phyloP scores from a whole-genome alignment of 1,140 invertebrate genomes.

The Zaprionus ornatus region DNA sequence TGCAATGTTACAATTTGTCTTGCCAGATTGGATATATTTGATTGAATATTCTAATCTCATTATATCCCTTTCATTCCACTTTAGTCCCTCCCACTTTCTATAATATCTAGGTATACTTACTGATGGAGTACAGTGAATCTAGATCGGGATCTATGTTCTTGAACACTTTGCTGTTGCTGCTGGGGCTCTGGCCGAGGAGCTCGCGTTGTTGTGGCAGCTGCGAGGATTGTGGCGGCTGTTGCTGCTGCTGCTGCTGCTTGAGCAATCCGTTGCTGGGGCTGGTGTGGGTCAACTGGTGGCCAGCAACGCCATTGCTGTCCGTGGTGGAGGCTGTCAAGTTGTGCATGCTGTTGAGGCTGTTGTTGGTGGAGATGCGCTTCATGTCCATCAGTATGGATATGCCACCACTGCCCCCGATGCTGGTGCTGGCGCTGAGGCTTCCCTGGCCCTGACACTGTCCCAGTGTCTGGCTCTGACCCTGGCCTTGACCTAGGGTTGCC shows the following conservation, averaged over 20 bases:
- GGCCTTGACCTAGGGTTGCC: background rate
- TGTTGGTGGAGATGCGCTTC: constrained; percentile 79
- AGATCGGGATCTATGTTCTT: constrained; percentile 83
- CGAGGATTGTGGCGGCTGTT: constrained; percentile 17
- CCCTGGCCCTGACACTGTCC: constrained; percentile 43
- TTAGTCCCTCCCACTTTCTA: background rate
- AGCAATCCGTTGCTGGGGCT: constrained; percentile 62
- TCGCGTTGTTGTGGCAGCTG: constrained; percentile 50
- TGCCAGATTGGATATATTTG: background rate
- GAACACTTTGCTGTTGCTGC: constrained; percentile 80
- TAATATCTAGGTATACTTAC: constrained; percentile 42
- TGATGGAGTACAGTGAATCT: constrained; percentile 83
- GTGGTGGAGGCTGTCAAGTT: constrained; percentile 72
- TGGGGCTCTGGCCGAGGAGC: constrained; percentile 76
- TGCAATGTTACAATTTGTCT: background rate
- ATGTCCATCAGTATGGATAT: constrained; percentile 83
- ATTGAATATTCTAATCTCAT: too few species aligned
- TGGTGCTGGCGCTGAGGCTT: constrained; percentile 59
- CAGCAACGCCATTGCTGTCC: constrained; percentile 51
- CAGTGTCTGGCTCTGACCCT: constrained; percentile 20
- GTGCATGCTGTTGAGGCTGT: constrained; percentile 80
- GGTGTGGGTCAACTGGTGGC: constrained; percentile 39
- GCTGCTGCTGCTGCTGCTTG: constrained; percentile 27
- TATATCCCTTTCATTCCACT: background rate
- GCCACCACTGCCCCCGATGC: constrained; percentile 74